A percentile compares a stretch with the other conserved stretches of the same genome.
Conservation (phyloP, 2,888 invertebrate species). For the Drosophila anceps region DNA sequence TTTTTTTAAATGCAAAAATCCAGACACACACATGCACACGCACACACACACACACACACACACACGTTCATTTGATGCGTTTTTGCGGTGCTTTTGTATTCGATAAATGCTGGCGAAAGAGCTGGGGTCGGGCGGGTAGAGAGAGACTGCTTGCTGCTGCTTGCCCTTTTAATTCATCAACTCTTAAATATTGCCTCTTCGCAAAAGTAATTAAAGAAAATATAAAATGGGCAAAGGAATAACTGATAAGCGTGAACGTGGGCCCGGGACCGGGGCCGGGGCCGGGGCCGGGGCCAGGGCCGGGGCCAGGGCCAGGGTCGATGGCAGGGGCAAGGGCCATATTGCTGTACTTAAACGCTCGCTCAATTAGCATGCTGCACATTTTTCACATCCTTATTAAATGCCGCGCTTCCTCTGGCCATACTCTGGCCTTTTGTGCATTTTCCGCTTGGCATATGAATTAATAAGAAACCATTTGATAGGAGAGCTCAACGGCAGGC, state of each 20-base stretch:
- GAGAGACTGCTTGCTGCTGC: neutral
- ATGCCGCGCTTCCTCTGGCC: slow-evolving; percentile 24
- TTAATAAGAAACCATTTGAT: slow-evolving; percentile 64
- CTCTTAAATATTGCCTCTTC: slow-evolving; percentile 53
- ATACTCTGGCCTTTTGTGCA: slow-evolving; percentile 24
- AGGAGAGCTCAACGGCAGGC: slow-evolving; percentile 6
- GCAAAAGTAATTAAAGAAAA: slow-evolving; percentile 47
- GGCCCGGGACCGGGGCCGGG: neutral
- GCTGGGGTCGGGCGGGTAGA: too few relatives aligned
- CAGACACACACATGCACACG: slow-evolving; percentile 11
- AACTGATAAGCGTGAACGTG: slow-evolving; percentile 27
- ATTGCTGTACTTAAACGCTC: slow-evolving; percentile 35
- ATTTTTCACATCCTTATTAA: slow-evolving; percentile 79
- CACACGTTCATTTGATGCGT: slow-evolving; percentile 10
- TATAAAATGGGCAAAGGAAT: slow-evolving; percentile 40
- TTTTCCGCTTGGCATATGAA: slow-evolving; percentile 59
- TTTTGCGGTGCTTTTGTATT: slow-evolving; percentile 55
- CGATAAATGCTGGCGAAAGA: slow-evolving; percentile 51
- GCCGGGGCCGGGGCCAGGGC: neutral
- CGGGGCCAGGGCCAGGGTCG: neutral
- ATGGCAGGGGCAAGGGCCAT: neutral
- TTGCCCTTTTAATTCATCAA: slow-evolving; percentile 56
- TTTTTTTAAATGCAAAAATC: slow-evolving; percentile 43
- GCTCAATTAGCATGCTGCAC: slow-evolving; percentile 73
- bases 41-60: slow-evolving; percentile 12